phyloP scores from a whole-genome alignment of 1,140 invertebrate species.

The Orchestia grillus region DNA sequence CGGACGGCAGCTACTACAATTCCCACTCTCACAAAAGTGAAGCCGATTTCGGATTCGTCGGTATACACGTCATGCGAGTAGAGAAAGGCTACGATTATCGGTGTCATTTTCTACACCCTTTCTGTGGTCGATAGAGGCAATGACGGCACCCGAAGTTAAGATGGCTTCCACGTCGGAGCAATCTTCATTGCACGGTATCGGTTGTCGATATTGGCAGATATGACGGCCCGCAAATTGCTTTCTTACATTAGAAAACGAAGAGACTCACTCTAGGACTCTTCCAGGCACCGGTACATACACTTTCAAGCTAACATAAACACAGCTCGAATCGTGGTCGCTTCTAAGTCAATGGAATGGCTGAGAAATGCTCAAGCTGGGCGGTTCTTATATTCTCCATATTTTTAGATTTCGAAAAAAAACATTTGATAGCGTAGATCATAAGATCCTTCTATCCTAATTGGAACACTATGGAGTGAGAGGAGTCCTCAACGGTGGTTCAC shows the following conservation, averaged over 20 bases:
- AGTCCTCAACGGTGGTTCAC: too few species aligned
- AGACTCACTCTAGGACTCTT: neutral
- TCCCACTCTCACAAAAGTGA: neutral
- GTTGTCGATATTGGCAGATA: constrained; percentile 51
- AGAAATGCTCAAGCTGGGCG: too few species aligned
- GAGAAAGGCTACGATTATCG: neutral
- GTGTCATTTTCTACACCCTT: neutral
- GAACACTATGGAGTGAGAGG: too few species aligned
- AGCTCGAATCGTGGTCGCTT: neutral
- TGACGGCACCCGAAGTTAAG: constrained; percentile 25
- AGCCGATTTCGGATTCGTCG: neutral
- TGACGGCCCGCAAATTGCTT: constrained; percentile 52
- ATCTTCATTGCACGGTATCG: constrained; percentile 46
- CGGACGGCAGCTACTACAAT: neutral
- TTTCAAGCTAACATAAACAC: neutral
- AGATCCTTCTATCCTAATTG: too few species aligned
- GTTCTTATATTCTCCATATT: too few species aligned
- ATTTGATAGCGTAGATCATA: too few species aligned
- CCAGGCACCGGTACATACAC: neutral
- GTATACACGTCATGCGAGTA: neutral
- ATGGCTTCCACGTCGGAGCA: constrained; percentile 34
- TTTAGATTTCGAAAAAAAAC: too few species aligned
- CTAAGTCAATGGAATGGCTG: too few species aligned
- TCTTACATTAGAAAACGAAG: constrained; percentile 49
- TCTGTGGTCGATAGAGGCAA: neutral